Evolutionary conservation across 2,888 invertebrate species (phyloP).

Genomic region (Eupithecia exiguata): DNA sequence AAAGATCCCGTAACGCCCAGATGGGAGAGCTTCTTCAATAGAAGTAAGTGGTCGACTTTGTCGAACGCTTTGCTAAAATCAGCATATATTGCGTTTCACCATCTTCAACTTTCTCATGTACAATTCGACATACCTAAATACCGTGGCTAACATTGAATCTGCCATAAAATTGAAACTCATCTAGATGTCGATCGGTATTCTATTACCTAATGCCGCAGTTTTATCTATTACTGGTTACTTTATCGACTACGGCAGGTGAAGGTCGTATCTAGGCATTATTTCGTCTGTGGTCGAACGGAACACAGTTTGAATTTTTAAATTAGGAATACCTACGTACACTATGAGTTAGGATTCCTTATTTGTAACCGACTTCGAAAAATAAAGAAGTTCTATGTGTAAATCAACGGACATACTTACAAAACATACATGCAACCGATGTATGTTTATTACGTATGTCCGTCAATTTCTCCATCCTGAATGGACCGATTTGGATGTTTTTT

Average conservation of each 20-base stretch:
- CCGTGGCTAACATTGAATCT: constrained; percentile 45
- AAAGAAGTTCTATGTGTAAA: too few species aligned
- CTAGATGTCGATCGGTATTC: constrained; percentile 51
- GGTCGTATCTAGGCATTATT: constrained; percentile 43
- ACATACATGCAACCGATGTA: too few species aligned
- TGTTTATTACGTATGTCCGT: too few species aligned
- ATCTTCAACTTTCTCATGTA: constrained; percentile 9
- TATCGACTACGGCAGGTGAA: constrained; percentile 52
- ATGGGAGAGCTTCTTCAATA: background rate
- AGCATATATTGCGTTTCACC: background rate
- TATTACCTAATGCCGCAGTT: constrained; percentile 60
- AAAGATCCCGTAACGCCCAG: background rate
- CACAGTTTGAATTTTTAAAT: constrained; percentile 8
- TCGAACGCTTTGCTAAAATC: background rate
- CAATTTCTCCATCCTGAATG: too few species aligned
- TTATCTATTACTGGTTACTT: constrained; percentile 58
- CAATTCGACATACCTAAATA: constrained; percentile 23
- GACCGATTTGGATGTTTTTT: too few species aligned
- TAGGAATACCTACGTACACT: background rate
- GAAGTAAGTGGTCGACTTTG: background rate
- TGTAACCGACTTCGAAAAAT: too few species aligned
- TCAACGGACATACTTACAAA: too few species aligned
- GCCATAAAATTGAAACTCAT: constrained; percentile 45
- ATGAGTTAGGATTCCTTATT: too few species aligned
- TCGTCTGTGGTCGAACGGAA: background rate